Conservation (phyloP, 2,113 vertebrate species). For the Pollachius pollachius region DNA sequence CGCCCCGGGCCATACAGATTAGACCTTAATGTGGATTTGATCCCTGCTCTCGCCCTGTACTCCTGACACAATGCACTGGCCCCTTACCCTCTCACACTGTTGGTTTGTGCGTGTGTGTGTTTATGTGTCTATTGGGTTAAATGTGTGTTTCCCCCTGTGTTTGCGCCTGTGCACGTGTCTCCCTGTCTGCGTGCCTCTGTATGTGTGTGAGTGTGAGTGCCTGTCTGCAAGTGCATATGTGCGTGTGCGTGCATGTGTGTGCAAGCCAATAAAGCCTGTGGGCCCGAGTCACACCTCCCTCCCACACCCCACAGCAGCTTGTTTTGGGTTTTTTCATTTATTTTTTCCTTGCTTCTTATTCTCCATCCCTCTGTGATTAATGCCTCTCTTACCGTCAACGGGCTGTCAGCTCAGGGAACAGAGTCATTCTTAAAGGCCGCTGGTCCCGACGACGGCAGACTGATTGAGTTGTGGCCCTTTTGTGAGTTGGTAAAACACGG, state of each 20-base stretch:
- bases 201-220: too few relatives aligned
- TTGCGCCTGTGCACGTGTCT: conserved; percentile 3
- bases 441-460: conserved; percentile 61
- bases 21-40: conserved; percentile 51
- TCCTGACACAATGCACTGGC: fast-evolving
- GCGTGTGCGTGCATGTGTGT: background rate
- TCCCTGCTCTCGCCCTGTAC: conserved; percentile 31
- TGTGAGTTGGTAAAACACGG: conserved; percentile 72
- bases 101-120: conserved; percentile 1
- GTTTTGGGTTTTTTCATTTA: conserved; percentile 7
- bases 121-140: conserved; percentile 5
- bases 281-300: conserved; percentile 29
- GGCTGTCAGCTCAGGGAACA: conserved; percentile 61
- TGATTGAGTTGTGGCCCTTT: conserved; percentile 76
- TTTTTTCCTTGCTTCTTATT: conserved; percentile 39
- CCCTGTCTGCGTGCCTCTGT: too few relatives aligned
- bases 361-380: conserved; percentile 64
- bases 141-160: conserved; percentile 6
- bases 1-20: conserved; percentile 34
- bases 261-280: background rate
- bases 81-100: conserved; percentile 9
- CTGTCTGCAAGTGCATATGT: background rate
- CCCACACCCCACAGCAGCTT: conserved; percentile 8
- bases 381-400: conserved; percentile 54
- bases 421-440: conserved; percentile 65